These are phyloP conservation scores for Umimayanthus chanpuru DNA, from an alignment of 92 coral and sea anemone genomes.

Conservation along the genomic window DNA sequence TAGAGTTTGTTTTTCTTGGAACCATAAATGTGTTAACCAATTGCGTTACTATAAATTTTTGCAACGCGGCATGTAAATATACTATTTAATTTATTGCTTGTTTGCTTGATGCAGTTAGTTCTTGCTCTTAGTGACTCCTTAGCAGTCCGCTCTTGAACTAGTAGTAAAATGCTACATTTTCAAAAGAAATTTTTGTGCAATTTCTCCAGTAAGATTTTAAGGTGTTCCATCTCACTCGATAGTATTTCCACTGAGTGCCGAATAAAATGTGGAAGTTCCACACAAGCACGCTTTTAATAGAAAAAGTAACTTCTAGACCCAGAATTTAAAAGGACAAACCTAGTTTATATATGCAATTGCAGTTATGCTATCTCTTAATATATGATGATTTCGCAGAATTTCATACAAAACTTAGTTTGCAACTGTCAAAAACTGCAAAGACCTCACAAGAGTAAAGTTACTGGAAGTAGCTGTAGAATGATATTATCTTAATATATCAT, in stretches of 20 bases:
- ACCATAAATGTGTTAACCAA: background rate
- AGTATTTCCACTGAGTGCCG: too few relatives aligned
- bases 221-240: background rate
- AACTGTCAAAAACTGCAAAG: background rate
- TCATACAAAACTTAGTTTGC: background rate
- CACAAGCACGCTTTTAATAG: background rate
- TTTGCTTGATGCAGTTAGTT: background rate
- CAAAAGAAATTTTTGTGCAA: background rate
- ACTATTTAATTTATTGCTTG: background rate
- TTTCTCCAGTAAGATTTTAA: background rate
- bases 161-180: background rate
- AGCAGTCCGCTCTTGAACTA: too few relatives aligned
- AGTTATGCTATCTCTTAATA: background rate
- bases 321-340: background rate
- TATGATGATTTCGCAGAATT: background rate
- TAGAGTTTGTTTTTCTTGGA: background rate
- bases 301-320: too few relatives aligned
- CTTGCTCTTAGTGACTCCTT: background rate
- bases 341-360: background rate
- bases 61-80: background rate
- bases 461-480: background rate
- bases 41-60: background rate
- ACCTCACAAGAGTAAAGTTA: background rate
- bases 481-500: background rate
- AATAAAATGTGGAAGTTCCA: too few relatives aligned